A percentile compares a stretch with the other conserved stretches of the same genome.
These are phyloP conservation scores for Onychomys torridus DNA, from an alignment of 2,797 vertebrate species.

Conservation along the genomic window DNA sequence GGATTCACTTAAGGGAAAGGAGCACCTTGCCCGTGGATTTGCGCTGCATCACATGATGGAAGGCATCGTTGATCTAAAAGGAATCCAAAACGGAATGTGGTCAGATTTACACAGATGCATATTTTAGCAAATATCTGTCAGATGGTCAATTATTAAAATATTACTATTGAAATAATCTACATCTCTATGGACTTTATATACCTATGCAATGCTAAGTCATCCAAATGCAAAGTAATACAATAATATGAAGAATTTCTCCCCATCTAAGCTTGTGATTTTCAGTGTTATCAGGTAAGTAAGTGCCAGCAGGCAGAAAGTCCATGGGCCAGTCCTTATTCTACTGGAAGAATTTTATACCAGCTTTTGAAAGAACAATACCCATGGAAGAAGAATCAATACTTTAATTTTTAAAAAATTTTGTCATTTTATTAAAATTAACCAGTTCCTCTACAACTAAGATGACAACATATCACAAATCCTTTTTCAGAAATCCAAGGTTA, in stretches of 20 bases:
- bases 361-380: constrained; percentile 18
- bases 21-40: constrained; percentile 76
- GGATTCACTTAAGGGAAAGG: constrained; percentile 62
- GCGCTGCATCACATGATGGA: constrained; percentile 57
- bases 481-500: constrained; percentile 36
- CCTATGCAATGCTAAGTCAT: neutral
- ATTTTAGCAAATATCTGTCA: neutral
- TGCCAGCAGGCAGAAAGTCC: neutral
- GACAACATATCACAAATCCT: constrained; percentile 4
- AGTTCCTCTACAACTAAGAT: constrained; percentile 46
- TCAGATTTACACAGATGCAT: neutral
- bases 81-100: neutral
- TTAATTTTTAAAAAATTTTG: constrained; percentile 1
- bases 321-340: neutral
- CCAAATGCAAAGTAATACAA: constrained; percentile 8
- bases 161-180: neutral
- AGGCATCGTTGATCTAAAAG: constrained; percentile 76
- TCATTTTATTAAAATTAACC: constrained; percentile 56
- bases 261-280: neutral
- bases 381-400: constrained; percentile 31
- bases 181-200: neutral
- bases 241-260: neutral
- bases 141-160: constrained; percentile 17
- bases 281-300: constrained; percentile 31
- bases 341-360: neutral